Conservation (phyloP, 2,113 vertebrate genomes). For the Lutjanus erythropterus region DNA sequence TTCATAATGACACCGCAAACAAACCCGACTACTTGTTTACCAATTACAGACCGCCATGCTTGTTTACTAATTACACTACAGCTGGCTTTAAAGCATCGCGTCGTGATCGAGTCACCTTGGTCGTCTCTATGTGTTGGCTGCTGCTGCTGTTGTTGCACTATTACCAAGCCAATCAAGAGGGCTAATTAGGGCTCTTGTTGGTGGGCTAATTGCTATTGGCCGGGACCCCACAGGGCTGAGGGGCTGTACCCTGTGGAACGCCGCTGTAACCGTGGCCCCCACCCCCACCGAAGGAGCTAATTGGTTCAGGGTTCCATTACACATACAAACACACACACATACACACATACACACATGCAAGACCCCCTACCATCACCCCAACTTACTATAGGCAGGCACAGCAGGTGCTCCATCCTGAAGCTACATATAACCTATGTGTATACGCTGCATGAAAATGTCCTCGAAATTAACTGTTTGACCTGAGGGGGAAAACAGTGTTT, state of each 20-base stretch:
- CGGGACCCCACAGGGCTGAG: conserved; percentile 74
- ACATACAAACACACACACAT: conserved; percentile 17
- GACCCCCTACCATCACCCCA: conserved; percentile 49
- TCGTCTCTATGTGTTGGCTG: conserved; percentile 41
- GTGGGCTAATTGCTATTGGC: conserved; percentile 82
- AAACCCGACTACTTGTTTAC: conserved; percentile 65
- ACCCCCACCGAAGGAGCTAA: conserved; percentile 71
- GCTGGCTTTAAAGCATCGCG: conserved; percentile 45
- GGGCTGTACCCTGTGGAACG: conserved; percentile 72
- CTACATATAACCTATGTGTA: conserved; percentile 68
- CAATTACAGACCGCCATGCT: conserved; percentile 65
- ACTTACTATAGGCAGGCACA: conserved; percentile 61
- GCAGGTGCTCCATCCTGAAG: conserved; percentile 65
- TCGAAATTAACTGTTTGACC: conserved; percentile 41
- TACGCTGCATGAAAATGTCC: conserved; percentile 46
- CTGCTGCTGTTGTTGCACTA: conserved; percentile 55
- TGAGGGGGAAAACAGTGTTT: background rate
- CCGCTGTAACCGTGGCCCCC: conserved; percentile 50
- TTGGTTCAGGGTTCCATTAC: conserved; percentile 72
- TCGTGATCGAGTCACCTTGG: conserved; percentile 50
- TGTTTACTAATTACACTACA: conserved; percentile 69
- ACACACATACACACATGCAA: conserved; percentile 28
- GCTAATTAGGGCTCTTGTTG: conserved; percentile 85
- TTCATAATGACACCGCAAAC: conserved; percentile 57
- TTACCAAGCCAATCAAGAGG: conserved; percentile 79